Evolutionary conservation across 1,140 invertebrate genomes (phyloP), one percentile per base, ranked within the genome.

Genomic region (Chrysopa pallens): DNA sequence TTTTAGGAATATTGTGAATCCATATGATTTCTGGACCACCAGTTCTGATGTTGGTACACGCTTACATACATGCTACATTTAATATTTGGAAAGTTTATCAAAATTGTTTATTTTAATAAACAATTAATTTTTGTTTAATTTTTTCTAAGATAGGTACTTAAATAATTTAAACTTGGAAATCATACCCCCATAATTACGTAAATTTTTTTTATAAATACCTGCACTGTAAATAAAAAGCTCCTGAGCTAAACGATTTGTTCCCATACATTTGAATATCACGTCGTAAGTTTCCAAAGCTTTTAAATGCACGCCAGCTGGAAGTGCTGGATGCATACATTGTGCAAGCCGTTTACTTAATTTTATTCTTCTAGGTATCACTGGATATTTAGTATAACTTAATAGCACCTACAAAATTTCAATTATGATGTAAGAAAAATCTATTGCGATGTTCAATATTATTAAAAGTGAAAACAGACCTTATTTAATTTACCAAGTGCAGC

Each of bases 261-360:
- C 87, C 64, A 93, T 89, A 52, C 80, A 84, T 58, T 84, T 84
- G 63, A 95, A 94, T 55, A 94, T 88, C 46, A 90, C 80, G 52
- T 90, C 85, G 61, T 94, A 96, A 1, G 86, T 91, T 64, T 95
- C 91, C 29, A 95, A 61, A 15, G 89, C 87, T 64, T 94, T 93
- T 27, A 93, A 62, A 66, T 96, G 91, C 15, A 95, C 91, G 43
- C 86, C 90, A 46, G 81, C 78, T 35, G 91, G 91, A 43, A 96
- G 64, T 29, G 82, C 83, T 37, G 90, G 90, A 69, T 96, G 91
- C 70, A 96, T 82, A 63, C 91, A 96, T 71, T 95, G 91, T 40
- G 90, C 86, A 44, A 95, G 65, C 50, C 91, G 70, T 69, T 95
- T 95, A 35, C 85, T 86, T 52, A 96, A 87, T 53, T 88, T 87